Evolutionary conservation across 1,140 invertebrate genomes (phyloP).

Genomic region (Palaemon carinicauda): DNA sequence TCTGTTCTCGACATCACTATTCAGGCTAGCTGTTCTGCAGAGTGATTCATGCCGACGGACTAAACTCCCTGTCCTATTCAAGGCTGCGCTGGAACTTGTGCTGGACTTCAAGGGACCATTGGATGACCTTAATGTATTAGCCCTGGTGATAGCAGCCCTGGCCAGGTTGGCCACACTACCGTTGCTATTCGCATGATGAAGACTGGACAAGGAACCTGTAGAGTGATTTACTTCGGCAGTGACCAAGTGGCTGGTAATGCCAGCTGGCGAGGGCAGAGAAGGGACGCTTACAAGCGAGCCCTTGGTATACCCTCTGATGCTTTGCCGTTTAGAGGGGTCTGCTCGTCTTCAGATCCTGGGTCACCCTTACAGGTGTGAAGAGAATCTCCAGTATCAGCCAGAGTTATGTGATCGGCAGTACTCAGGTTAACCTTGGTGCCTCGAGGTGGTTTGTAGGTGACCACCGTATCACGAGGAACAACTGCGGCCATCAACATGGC

Average conservation of each 20-base stretch:
- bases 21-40: slow-evolving; percentile 4
- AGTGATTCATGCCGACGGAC: neutral
- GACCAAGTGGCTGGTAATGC: slow-evolving; percentile 5
- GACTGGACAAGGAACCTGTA: slow-evolving; percentile 18
- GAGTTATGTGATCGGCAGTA: slow-evolving; percentile 38
- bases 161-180: slow-evolving; percentile 32
- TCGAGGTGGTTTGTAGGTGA: slow-evolving; percentile 44
- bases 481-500: slow-evolving; percentile 50
- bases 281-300: neutral
- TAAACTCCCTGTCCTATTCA: neutral
- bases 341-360: slow-evolving; percentile 26
- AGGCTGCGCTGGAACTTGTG: slow-evolving; percentile 5
- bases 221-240: slow-evolving; percentile 20
- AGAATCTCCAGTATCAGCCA: slow-evolving; percentile 31
- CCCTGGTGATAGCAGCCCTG: slow-evolving; percentile 13
- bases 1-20: slow-evolving; percentile 10
- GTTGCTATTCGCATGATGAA: slow-evolving; percentile 12
- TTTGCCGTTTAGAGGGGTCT: neutral
- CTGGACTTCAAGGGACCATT: neutral
- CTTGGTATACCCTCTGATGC: neutral
- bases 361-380: slow-evolving; percentile 20
- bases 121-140: neutral
- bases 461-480: slow-evolving; percentile 45
- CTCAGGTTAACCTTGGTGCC: slow-evolving; percentile 47
- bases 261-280: neutral